phyloP scores from a whole-genome alignment of 2,888 invertebrate species.

The Callinectes sapidus region DNA sequence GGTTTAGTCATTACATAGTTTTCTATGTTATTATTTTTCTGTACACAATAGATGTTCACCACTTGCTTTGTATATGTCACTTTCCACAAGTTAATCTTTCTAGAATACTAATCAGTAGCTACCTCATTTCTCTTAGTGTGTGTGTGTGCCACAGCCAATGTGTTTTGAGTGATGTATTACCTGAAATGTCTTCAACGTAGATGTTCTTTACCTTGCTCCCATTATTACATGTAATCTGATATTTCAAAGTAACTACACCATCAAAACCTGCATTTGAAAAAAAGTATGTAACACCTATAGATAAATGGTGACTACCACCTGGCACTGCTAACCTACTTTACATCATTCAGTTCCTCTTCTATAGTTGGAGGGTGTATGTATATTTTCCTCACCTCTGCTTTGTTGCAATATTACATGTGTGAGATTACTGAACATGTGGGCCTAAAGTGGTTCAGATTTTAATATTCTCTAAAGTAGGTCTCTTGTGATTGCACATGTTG shows the following conservation, averaged over 20 bases:
- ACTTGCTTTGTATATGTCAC: not conserved
- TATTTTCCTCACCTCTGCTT: not conserved
- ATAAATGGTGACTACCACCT: not conserved
- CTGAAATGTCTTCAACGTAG: no score
- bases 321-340: not conserved
- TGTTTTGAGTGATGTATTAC: no score
- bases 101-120: constrained; percentile 5
- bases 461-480: no score
- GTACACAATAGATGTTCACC: not conserved
- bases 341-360: not conserved
- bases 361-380: not conserved
- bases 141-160: no score
- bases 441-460: no score
- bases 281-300: not conserved
- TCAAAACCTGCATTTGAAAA: not conserved
- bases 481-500: no score
- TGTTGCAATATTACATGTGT: not conserved
- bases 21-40: not conserved
- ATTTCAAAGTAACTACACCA: no score
- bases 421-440: no score
- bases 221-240: no score
- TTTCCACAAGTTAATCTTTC: not conserved
- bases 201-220: no score
- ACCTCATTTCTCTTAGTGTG: not conserved
- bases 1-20: not conserved